These are phyloP conservation scores for Zhengitettix transpicula DNA, from an alignment of 2,888 invertebrate genomes.

Conservation along the genomic window DNA sequence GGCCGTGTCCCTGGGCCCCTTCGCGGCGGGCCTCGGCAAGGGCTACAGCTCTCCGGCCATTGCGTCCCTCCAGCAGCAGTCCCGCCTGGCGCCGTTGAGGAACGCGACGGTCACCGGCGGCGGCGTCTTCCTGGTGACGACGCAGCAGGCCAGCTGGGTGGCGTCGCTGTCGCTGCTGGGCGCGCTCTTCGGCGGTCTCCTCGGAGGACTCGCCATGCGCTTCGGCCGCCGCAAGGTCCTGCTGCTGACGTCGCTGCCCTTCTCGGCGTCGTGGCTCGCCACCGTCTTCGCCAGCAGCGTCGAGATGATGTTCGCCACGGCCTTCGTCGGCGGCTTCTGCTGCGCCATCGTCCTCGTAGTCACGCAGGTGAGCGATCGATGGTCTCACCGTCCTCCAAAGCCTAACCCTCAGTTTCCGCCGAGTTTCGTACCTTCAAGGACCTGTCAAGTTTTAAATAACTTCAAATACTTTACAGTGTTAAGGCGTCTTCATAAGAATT, in stretches of 20 bases:
- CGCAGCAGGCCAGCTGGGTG: slow-evolving; percentile 67
- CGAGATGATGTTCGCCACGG: slow-evolving; percentile 64
- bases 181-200: slow-evolving; percentile 61
- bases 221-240: slow-evolving; percentile 54
- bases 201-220: slow-evolving; percentile 62
- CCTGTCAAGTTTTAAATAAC: too few species aligned
- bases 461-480: too few species aligned
- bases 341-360: slow-evolving; percentile 61
- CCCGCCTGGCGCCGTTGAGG: neutral
- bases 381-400: too few species aligned
- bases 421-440: too few species aligned
- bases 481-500: too few species aligned
- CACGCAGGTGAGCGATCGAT: slow-evolving; percentile 52
- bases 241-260: slow-evolving; percentile 53
- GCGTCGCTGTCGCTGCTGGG: slow-evolving; percentile 65
- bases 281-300: slow-evolving; percentile 64
- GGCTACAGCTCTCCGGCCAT: slow-evolving; percentile 71
- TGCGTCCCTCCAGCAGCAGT: slow-evolving; percentile 41
- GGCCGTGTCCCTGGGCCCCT: slow-evolving; percentile 61
- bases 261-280: slow-evolving; percentile 65
- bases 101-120: neutral
- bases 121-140: slow-evolving; percentile 19
- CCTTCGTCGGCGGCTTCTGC: slow-evolving; percentile 71
- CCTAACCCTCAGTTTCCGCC: too few species aligned
- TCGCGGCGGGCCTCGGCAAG: slow-evolving; percentile 63